Evolutionary conservation across 37 sponge, comb jelly and placozoan genomes (phyloP), one percentile per base, ranked within the genome.

Genomic region (Agelas oroides): DNA sequence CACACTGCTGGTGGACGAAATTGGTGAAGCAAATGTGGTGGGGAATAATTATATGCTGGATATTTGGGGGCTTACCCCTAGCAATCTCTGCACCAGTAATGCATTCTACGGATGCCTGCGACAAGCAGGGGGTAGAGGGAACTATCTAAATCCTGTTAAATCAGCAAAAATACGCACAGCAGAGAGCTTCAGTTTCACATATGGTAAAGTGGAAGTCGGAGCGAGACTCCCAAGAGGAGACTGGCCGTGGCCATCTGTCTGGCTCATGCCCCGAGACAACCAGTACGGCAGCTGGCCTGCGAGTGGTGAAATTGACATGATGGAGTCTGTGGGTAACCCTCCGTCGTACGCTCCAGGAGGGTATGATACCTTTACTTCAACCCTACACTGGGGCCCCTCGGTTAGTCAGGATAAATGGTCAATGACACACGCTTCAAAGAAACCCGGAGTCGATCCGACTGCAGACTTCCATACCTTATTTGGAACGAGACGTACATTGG

Each of bases 401-500:
- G n/a, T n/a, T n/a, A n/a, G n/a, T 33, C 77, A 85, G 34, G 87
- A 93, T 39, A 27, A 61, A 12, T 93, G 41, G 40, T 20, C 12
- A 13, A 58, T 71, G 12, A 64, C 94, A 3, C 88, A 91, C 34
- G 64, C 71, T 20, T 39, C 36, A 8, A 70, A 60, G 35, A 65
- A 59, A 25, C 27, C 65, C 2, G 77, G 71, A 0, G 56, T 60
- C 16, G 91, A 94, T 54, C 84, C 87, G 24, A 87, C 84, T n/a
- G 81, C 66, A 39, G 91, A 90, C 61, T 94, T 90, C 56, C 94
- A 94, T 74, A 53, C 46, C 15, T 94, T 8, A 83, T 94, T 21
- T 94, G 94, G 94, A 94, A 94, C 56, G 91, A 90, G 66, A 90
- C 91, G 5, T 94, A 94, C 83, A 90, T 94, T 5, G 94, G 94